Percentiles rank a stretch among this genome's conserved stretches.
Evolutionary conservation across 2,888 invertebrate genomes (phyloP).

Genomic region (Creontiades dilutus): DNA sequence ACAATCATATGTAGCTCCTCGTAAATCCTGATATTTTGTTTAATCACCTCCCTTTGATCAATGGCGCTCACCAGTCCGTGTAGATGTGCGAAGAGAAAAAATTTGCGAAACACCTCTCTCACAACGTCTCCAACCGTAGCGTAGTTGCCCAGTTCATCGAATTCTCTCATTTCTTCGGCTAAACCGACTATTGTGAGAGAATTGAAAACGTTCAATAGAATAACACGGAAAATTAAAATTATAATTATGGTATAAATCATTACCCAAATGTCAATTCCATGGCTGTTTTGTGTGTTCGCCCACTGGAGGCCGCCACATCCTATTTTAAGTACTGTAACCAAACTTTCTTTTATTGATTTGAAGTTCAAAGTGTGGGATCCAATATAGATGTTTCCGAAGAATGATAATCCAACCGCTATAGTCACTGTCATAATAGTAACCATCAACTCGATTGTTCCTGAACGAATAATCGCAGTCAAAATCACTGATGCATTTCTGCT

Average conservation of each 20-base stretch:
- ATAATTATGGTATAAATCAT: background rate
- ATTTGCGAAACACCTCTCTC: background rate
- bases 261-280: background rate
- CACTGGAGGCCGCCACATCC: conserved; percentile 36
- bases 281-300: background rate
- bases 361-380: background rate
- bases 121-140: conserved; percentile 1
- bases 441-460: background rate
- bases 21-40: conserved; percentile 52
- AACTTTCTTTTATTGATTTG: background rate
- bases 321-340: conserved; percentile 18
- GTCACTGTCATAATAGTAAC: background rate
- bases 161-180: background rate
- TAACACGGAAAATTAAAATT: background rate
- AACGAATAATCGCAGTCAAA: background rate
- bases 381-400: conserved; percentile 44
- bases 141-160: conserved; percentile 6
- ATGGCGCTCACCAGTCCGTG: background rate
- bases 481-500: background rate
- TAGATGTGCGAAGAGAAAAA: background rate
- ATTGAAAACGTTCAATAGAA: conserved; percentile 14
- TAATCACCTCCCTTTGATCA: background rate
- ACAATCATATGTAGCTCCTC: conserved; percentile 15
- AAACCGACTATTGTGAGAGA: conserved; percentile 44
- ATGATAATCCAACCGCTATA: conserved; percentile 39